Conservation (phyloP, 1,140 invertebrate species). For the Neotoxoptera formosana region DNA sequence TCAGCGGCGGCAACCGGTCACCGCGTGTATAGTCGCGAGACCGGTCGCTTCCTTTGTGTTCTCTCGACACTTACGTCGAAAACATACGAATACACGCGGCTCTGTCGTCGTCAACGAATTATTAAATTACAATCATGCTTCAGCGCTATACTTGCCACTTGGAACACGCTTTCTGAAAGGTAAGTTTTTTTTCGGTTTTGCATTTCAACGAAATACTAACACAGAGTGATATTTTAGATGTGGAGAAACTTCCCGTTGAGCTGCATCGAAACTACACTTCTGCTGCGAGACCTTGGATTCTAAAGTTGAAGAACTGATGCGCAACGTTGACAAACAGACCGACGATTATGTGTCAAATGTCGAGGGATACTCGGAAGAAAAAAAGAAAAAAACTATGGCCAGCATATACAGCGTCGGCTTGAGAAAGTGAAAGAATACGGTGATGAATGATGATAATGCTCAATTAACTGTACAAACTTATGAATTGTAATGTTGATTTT, state of each 20-base stretch:
- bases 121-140: constrained; percentile 79
- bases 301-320: constrained; percentile 86
- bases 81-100: too few species aligned
- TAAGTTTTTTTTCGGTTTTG: constrained; percentile 66
- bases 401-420: constrained; percentile 86
- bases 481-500: constrained; percentile 75
- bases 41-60: too few species aligned
- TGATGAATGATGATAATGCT: constrained; percentile 97
- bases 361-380: constrained; percentile 72
- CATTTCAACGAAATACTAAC: not conserved
- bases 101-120: too few species aligned
- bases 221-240: constrained; percentile 70
- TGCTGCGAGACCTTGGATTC: constrained; percentile 95
- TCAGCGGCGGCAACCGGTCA: too few species aligned
- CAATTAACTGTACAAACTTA: constrained; percentile 98
- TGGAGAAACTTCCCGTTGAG: constrained; percentile 93
- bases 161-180: constrained; percentile 95
- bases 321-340: constrained; percentile 87
- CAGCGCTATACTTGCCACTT: constrained; percentile 91
- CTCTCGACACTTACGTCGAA: too few species aligned
- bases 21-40: too few species aligned
- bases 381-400: constrained; percentile 82
- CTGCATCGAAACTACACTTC: constrained; percentile 92
- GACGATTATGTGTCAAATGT: constrained; percentile 81
- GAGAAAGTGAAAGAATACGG: constrained; percentile 93